These are phyloP conservation scores for Odontomachus brunneus DNA, from an alignment of 1,140 invertebrate species.

Conservation along the genomic window DNA sequence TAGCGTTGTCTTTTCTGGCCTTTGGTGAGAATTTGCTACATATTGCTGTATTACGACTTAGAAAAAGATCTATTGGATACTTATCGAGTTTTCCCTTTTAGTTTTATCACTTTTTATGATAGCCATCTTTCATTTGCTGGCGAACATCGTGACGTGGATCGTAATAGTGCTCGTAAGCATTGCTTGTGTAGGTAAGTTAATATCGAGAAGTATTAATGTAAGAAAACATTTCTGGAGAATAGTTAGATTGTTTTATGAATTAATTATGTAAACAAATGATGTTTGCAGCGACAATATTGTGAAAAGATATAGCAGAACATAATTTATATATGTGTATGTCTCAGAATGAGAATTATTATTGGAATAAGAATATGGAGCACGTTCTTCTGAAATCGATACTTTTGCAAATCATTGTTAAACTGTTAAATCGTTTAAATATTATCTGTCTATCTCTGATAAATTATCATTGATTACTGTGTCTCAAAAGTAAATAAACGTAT, in stretches of 20 bases:
- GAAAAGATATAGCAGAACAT: not conserved
- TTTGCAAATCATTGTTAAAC: too few species aligned
- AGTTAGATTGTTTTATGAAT: not conserved
- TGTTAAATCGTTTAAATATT: too few species aligned
- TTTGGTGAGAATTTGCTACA: constrained; percentile 88
- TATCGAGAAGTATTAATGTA: constrained; percentile 3
- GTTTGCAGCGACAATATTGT: constrained; percentile 1
- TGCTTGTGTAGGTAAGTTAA: constrained; percentile 88
- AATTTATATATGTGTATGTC: not conserved
- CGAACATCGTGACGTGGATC: constrained; percentile 93
- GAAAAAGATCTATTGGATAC: not conserved
- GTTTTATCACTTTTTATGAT: constrained; percentile 94
- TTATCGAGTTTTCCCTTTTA: constrained; percentile 83
- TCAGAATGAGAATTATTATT: not conserved
- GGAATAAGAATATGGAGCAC: too few species aligned
- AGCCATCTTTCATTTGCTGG: constrained; percentile 93
- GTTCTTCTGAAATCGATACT: too few species aligned
- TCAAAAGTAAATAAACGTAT: too few species aligned
- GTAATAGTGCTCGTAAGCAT: constrained; percentile 93
- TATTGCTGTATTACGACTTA: not conserved
- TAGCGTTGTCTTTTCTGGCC: constrained; percentile 92
- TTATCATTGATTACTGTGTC: too few species aligned
- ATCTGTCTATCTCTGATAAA: too few species aligned
- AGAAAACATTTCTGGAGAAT: not conserved
- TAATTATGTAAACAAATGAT: constrained; percentile 15